These are phyloP conservation scores for Smutsia temminckii DNA, from an alignment of 2,797 vertebrate species.

Conservation along the genomic window DNA sequence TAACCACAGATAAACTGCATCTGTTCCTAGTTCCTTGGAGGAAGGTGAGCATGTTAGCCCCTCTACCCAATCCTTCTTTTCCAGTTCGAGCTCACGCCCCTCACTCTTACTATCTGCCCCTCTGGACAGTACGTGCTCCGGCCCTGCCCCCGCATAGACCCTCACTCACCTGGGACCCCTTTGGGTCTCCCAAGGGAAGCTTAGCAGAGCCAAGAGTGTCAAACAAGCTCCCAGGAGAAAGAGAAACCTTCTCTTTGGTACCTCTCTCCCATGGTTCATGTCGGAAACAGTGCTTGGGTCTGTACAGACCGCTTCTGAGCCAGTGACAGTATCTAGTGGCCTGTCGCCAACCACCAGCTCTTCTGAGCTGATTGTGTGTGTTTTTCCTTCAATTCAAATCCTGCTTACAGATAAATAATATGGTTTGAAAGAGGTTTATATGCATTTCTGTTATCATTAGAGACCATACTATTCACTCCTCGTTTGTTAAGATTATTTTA, in stretches of 20 bases:
- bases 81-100: neutral
- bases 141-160: neutral
- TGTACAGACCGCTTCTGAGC: neutral
- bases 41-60: rapidly evolving
- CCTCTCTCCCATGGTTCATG: neutral
- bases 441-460: neutral
- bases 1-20: neutral
- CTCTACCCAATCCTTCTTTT: neutral
- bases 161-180: neutral
- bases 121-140: neutral
- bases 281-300: neutral
- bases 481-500: neutral
- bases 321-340: neutral
- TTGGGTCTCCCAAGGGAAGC: neutral
- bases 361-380: neutral
- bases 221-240: neutral
- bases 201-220: neutral
- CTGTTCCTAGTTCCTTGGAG: neutral
- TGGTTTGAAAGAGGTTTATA: neutral
- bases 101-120: neutral
- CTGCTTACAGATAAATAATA: neutral
- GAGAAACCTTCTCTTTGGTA: neutral
- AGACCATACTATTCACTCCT: neutral
- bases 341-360: neutral
- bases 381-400: neutral